Evolutionary conservation across 1,140 invertebrate genomes (phyloP), one percentile per base, ranked within the genome.

Genomic region (Diorhabda carinulata): DNA sequence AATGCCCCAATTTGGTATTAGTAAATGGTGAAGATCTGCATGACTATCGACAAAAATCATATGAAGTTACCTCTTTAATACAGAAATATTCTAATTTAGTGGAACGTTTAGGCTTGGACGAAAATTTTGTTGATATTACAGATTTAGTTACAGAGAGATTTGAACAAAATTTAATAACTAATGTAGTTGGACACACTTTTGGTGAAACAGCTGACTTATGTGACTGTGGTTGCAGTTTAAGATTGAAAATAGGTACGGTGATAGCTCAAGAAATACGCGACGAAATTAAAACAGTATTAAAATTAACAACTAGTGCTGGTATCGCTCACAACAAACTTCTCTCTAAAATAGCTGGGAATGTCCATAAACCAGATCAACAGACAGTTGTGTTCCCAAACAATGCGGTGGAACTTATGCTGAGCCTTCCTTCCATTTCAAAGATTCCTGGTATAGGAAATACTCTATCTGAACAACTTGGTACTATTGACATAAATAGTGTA

Each of bases 321-420:
- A 87, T 94, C 70, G 87, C 90, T 47, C 89, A 93, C 72, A 95
- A 94, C 78, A 95, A 95, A 81, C 78, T 94, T 61, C 79, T 94
- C 73, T 89, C 93, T 3, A 94, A 95, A 81, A 80, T 95, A 47
- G 88, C 87, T 25, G 89, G 90, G 70, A 85, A 86, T 45, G 80
- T 86, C 60, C 84, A 93, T 74, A 92, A 92, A 81, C 91, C 93
- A 3, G 90, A 94, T 80, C 87, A 92, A 73, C 93, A 95, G 77
- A 94, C 92, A 5, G 83, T 89, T 9, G 79, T 94, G 61, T 92
- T 88, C 70, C 91, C 92, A 40, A 87, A 87, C 68, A 84, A 86
- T 73, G 86, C 86, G 9, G 74, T 82, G 43, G 79, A 83, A 44
- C 86, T 94, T 68, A 86, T 95, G 81, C 83, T 85, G 0, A 84